A percentile compares a stretch with the other conserved stretches of the same genome.
Conservation (phyloP, 2,113 vertebrate genomes). For the Corythoichthys intestinalis region DNA sequence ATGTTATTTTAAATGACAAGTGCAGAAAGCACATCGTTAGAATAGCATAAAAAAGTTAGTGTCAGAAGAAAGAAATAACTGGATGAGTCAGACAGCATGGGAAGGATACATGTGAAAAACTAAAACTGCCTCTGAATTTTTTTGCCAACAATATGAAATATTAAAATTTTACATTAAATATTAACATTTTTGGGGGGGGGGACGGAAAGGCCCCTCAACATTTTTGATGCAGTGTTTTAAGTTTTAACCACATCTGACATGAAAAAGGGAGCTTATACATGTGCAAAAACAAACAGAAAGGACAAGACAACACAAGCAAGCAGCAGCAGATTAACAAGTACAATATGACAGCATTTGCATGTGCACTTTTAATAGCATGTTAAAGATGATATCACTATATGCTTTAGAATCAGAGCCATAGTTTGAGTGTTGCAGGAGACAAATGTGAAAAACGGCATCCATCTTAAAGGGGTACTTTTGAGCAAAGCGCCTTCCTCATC, state of each 20-base stretch:
- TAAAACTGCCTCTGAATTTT: slow-evolving; percentile 19
- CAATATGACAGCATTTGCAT: neutral
- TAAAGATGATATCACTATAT: neutral
- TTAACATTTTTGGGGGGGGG: slow-evolving; percentile 45
- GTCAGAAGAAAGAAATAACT: slow-evolving; percentile 5
- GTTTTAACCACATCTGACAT: neutral
- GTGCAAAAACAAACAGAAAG: neutral
- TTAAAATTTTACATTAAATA: slow-evolving; percentile 48
- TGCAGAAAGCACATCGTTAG: slow-evolving; percentile 3
- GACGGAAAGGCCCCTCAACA: slow-evolving; percentile 28
- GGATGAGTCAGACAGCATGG: neutral
- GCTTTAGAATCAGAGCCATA: neutral
- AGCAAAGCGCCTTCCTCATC: neutral
- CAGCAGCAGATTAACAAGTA: neutral
- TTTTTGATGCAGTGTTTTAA: neutral
- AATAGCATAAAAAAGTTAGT: neutral
- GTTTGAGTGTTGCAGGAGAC: neutral
- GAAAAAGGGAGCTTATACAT: neutral
- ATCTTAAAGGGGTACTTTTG: neutral
- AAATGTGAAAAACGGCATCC: too few relatives aligned
- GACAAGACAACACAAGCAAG: neutral
- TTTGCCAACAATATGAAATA: slow-evolving; percentile 48
- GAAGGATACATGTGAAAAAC: slow-evolving; percentile 16
- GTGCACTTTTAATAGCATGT: neutral
- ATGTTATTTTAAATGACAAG: slow-evolving; percentile 12